Conservation (phyloP, 2,113 vertebrate genomes). For the Zosterops hypoxanthus region DNA sequence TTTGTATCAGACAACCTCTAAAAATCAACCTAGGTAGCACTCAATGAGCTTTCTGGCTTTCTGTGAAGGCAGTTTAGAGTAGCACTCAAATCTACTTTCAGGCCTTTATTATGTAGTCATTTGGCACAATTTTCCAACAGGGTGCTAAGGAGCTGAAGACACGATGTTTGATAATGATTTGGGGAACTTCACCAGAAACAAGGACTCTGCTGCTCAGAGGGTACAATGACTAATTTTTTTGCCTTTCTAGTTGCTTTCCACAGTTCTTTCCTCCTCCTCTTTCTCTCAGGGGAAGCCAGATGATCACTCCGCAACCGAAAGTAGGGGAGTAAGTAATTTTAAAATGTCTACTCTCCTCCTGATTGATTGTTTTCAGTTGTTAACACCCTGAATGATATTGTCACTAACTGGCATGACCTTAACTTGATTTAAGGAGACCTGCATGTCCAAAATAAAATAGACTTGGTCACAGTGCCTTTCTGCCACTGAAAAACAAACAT, state of each 20-base stretch:
- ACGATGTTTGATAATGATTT: slow-evolving; percentile 19
- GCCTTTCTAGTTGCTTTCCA: slow-evolving; percentile 28
- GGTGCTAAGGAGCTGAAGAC: slow-evolving; percentile 48
- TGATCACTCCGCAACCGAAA: background rate
- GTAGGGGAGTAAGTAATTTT: slow-evolving; percentile 26
- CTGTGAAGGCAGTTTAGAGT: background rate
- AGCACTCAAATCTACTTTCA: slow-evolving; percentile 1
- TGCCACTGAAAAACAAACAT: background rate
- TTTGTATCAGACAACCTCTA: background rate
- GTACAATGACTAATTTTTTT: background rate
- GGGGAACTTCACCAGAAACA: background rate
- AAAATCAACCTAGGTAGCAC: slow-evolving; percentile 15
- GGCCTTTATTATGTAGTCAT: background rate
- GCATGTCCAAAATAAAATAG: background rate
- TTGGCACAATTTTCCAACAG: slow-evolving; percentile 37
- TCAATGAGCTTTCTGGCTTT: background rate
- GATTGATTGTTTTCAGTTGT: slow-evolving; percentile 18
- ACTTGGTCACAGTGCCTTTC: background rate
- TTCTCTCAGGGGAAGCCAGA: background rate
- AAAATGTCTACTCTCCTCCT: background rate
- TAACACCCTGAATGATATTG: slow-evolving; percentile 29
- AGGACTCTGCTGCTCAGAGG: background rate
- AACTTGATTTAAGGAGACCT: slow-evolving; percentile 35
- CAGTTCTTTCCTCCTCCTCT: slow-evolving; percentile 1
- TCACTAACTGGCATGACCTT: background rate